Evolutionary conservation across 2,797 vertebrate genomes (phyloP).

Genomic region (Anas bernieri): DNA sequence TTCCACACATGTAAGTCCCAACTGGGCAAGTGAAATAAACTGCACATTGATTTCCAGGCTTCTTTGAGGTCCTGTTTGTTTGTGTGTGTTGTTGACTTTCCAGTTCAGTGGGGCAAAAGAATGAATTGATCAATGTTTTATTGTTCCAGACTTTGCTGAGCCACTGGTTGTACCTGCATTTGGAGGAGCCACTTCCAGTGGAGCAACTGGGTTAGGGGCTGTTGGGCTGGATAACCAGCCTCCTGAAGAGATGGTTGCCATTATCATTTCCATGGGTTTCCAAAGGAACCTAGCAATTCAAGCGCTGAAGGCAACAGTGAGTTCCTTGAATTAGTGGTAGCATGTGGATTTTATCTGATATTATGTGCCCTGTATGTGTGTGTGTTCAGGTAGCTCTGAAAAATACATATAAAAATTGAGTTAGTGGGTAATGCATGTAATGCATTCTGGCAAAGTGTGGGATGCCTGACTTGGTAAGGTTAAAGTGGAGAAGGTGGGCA

Average conservation of each 20-base stretch:
- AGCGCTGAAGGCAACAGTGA: constrained; percentile 90
- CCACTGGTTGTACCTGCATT: constrained; percentile 87
- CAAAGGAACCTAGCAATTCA: constrained; percentile 88
- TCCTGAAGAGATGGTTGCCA: constrained; percentile 93
- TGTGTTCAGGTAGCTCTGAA: neutral
- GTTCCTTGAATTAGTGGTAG: constrained; percentile 38
- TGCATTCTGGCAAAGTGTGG: neutral
- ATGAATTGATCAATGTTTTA: neutral
- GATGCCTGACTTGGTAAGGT: neutral
- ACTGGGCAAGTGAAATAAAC: neutral
- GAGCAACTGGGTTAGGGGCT: constrained; percentile 76
- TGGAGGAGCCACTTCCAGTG: constrained; percentile 78
- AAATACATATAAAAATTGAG: no score
- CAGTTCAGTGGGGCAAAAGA: neutral
- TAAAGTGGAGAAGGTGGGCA: neutral
- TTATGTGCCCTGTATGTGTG: neutral
- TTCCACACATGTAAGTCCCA: neutral
- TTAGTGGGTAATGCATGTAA: neutral
- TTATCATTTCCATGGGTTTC: constrained; percentile 98
- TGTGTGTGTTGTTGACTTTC: neutral
- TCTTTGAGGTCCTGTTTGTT: neutral
- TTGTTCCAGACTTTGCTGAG: constrained; percentile 93
- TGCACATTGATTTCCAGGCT: neutral
- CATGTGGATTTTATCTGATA: neutral
- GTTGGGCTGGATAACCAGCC: constrained; percentile 86